Evolutionary conservation across 2,888 invertebrate species (phyloP).

Genomic region (Zootermopsis nevadensis): DNA sequence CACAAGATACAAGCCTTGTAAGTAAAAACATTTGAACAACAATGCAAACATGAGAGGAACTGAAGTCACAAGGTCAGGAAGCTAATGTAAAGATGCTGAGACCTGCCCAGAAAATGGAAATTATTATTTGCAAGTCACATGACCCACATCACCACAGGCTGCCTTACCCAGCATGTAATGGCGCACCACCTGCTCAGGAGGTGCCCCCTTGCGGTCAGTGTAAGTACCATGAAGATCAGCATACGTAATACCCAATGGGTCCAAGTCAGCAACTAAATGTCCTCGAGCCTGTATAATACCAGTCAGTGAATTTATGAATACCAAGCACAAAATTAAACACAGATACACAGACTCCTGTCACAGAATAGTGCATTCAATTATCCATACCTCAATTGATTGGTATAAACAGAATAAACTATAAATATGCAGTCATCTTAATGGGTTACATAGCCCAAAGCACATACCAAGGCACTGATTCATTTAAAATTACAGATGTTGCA

Average conservation of each 20-base stretch:
- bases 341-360: not conserved
- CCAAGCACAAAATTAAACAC: not conserved
- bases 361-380: too few relatives aligned
- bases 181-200: slow-evolving; percentile 72
- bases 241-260: slow-evolving; percentile 92
- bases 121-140: slow-evolving; percentile 3
- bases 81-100: not conserved
- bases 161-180: slow-evolving; percentile 74
- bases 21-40: not conserved
- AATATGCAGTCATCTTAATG: too few relatives aligned
- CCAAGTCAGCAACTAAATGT: slow-evolving; percentile 92
- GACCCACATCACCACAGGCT: slow-evolving; percentile 16
- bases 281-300: slow-evolving; percentile 81
- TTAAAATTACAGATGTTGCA: too few relatives aligned
- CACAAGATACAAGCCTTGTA: not conserved
- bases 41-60: not conserved
- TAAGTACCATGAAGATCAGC: slow-evolving; percentile 69
- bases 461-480: too few relatives aligned
- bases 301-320: slow-evolving; percentile 29
- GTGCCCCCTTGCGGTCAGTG: slow-evolving; percentile 67
- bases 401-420: too few relatives aligned
- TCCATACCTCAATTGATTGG: too few relatives aligned
- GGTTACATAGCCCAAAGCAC: too few relatives aligned
- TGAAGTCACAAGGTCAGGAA: not conserved
- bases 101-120: slow-evolving; percentile 30